Evolutionary conservation across 2,888 invertebrate genomes (phyloP).

Genomic region (Tetramorium bicarinatum): DNA sequence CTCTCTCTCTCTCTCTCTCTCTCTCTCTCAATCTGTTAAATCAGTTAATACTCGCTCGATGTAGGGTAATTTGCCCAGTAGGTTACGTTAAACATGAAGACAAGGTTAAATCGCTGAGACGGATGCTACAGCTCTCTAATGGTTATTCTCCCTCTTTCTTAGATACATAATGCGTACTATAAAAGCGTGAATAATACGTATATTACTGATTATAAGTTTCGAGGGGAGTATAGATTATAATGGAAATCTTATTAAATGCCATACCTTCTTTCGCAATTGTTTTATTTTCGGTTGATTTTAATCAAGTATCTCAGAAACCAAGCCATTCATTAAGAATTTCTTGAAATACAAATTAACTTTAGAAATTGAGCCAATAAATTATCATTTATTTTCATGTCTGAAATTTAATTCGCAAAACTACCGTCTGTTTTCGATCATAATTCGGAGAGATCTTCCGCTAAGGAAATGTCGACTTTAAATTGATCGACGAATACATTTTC

Average conservation of each 20-base stretch:
- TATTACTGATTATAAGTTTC: neutral
- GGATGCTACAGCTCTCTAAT: slow-evolving; percentile 30
- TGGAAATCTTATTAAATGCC: slow-evolving; percentile 9
- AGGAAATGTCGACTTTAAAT: neutral
- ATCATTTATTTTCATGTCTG: neutral
- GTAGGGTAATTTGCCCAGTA: slow-evolving; percentile 42
- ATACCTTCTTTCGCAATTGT: neutral
- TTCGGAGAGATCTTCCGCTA: neutral
- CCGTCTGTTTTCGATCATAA: neutral
- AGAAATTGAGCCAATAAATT: slow-evolving; percentile 16
- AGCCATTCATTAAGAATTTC: neutral
- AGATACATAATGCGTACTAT: neutral
- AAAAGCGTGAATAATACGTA: slow-evolving; percentile 19
- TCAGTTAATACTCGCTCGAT: slow-evolving; percentile 44
- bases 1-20: neutral
- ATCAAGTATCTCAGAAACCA: neutral
- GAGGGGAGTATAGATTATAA: neutral
- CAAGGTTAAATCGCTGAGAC: slow-evolving; percentile 39
- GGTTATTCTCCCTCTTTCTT: neutral
- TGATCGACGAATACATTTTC: neutral
- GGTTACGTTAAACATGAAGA: slow-evolving; percentile 40
- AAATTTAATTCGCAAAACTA: neutral
- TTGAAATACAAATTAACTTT: neutral
- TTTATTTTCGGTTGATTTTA: slow-evolving; percentile 8
- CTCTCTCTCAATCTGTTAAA: slow-evolving; percentile 30